Base-by-base conservation (phyloP, 2,113 vertebrate genomes). In the Eira barbara region DNA sequence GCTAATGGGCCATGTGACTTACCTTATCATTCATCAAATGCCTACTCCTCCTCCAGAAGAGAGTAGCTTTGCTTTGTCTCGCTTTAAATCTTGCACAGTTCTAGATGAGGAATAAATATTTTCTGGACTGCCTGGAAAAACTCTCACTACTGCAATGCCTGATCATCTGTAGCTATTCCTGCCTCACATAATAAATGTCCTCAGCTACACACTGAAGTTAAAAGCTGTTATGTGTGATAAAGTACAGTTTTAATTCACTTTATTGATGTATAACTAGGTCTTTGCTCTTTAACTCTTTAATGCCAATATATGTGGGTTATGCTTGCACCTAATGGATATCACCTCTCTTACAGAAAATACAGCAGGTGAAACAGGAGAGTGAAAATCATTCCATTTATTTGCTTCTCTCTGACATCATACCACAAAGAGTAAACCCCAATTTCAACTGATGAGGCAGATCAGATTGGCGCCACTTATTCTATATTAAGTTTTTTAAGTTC, bases 21-120 rank as follows among this genome's bases (percentile, higher is more conserved):
- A 42, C 45, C 74, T 71, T 20, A 39, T 92, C 91, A 93, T 87
- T 84, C 42, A 88, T 88, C 69, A 69, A 61, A 63, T 52, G 25
- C 61, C 47, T 87, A n/a, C 23, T 90, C 36, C 31, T 67, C 42
- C 84, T 88, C 80, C 63, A 47, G 25, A 63, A 67, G 71, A 95
- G 39, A 78, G 63, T 12, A 67, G 63, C 88, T 91, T 79, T 84
- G 23, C 63, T 94, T 81, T 57, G 86, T 65, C 81, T 92, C 71
- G n/a, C 42, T 93, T 36, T 91, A 96, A 91, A 63, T 73, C 47
- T 47, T 96, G 8, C 39, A 59, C 83, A 27, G 87, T 92, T 94
- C 57, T 90, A 25, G 29, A 78, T 69, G 52, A 92, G 78, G 97
- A 96, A 96, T 89, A 95, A 78, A 34, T 94, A 94, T 87, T 93